Conservation (phyloP, 1,140 invertebrate genomes). For the Himalopsyche phryganea region DNA sequence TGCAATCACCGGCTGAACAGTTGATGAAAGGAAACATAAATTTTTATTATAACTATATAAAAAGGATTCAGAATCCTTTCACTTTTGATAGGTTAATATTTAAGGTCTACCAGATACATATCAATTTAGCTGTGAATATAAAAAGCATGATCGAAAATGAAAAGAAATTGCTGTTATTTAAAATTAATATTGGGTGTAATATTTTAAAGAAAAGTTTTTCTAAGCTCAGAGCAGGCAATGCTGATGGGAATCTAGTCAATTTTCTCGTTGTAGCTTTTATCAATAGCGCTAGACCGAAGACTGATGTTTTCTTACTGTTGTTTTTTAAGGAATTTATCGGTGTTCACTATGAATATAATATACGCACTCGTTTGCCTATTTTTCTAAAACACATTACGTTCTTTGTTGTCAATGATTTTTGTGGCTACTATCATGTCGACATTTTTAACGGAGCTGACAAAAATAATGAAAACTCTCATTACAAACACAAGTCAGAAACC, state of each 20-base stretch:
- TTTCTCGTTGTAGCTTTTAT: constrained; percentile 29
- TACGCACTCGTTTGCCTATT: constrained; percentile 27
- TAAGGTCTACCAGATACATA: constrained; percentile 27
- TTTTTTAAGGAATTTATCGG: constrained; percentile 29
- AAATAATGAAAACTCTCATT: too few relatives aligned
- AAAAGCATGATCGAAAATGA: background rate
- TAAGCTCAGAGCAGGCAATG: too few relatives aligned
- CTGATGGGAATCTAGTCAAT: constrained; percentile 18
- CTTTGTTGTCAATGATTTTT: constrained; percentile 1
- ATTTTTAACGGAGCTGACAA: background rate
- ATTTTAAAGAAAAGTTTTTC: too few relatives aligned
- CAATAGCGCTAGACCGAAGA: constrained; percentile 31
- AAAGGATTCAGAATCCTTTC: too few relatives aligned
- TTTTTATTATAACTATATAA: too few relatives aligned
- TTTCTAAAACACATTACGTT: constrained; percentile 25
- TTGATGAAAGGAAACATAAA: too few relatives aligned
- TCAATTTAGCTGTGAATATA: constrained; percentile 31
- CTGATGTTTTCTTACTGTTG: constrained; percentile 34
- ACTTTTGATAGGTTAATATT: constrained; percentile 2
- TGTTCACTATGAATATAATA: constrained; percentile 17
- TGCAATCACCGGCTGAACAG: too few relatives aligned
- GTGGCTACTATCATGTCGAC: background rate
- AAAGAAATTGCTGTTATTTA: too few relatives aligned
- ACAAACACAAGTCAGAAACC: background rate
- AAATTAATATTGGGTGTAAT: too few relatives aligned